Percentiles rank a stretch among this genome's conserved stretches.
Evolutionary conservation across 2,113 vertebrate genomes (phyloP).

Genomic region (Clarias batrachus): DNA sequence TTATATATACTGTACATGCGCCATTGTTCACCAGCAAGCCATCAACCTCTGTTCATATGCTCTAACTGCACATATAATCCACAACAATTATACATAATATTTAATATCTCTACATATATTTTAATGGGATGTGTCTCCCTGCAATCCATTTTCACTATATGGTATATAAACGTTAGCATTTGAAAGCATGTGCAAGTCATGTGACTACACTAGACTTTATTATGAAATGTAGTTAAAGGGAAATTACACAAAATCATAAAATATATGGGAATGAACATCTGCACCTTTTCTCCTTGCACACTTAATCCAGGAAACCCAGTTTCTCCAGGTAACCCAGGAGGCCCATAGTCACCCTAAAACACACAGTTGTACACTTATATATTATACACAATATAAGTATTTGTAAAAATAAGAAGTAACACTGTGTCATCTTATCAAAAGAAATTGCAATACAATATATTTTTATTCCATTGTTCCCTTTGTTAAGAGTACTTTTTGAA

Average conservation of each 20-base stretch:
- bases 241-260: neutral
- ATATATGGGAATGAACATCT: neutral
- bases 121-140: neutral
- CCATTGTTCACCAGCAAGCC: neutral
- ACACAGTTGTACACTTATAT: neutral
- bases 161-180: neutral
- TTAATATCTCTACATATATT: neutral
- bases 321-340: slow-evolving; percentile 77
- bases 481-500: neutral
- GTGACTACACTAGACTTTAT: neutral
- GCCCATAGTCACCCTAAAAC: slow-evolving; percentile 77
- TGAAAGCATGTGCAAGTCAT: no score
- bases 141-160: neutral
- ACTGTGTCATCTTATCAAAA: neutral
- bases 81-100: neutral
- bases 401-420: neutral
- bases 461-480: neutral
- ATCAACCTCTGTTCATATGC: neutral
- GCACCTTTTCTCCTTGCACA: slow-evolving; percentile 83
- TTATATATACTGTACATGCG: neutral
- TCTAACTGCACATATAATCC: neutral
- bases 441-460: neutral
- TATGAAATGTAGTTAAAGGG: neutral
- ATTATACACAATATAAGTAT: no score
- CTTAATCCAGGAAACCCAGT: slow-evolving; percentile 75